Base-by-base conservation (phyloP, 2,113 vertebrate species). In the Mionectes macconnelli region DNA sequence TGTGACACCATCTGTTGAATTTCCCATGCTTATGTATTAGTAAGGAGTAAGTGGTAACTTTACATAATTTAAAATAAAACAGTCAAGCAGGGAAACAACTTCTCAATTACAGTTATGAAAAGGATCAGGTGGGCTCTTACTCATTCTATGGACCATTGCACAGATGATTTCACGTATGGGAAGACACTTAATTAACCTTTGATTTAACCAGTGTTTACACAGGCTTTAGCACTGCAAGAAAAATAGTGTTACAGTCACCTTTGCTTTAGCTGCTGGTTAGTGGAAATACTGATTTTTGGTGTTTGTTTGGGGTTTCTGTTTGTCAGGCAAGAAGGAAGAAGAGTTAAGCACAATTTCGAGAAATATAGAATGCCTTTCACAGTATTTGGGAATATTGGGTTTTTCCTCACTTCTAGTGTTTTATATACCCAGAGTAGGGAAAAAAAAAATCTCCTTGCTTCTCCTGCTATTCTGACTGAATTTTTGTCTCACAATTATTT, bases 1-100 rank as follows among this genome's bases (percentile, higher is more conserved):
- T 68, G n/a, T 39, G 56, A 77, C 68, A 96, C 82, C 94, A 94
- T 92, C 93, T 96, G 94, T 47, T 93, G 92, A 87, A 86, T 95
- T 95, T 95, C 68, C 23, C 73, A 90, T 75, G n/a, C 52, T 89
- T 16, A 3, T 81, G 31, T 56, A 70, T 56, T 52, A 70, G 64
- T 55, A 72, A 90, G 40, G 49, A 87, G 22, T 68, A 92, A 96
- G 57, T 19, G 24, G 60, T 33, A 94, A n/a, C 45, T 86, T 89
- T 66, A 66, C 33, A 50, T 87, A 89, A 91, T 88, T 76, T 88
- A 67, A 93, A 83, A 89, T 72, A 49, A 93, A 93, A 47, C 14
- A 63, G 40, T 74, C 35, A 86, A 72, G 67, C 5, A 9, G 7
- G 35, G 16, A 67, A 96, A 86, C 17, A 84, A 15, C 17, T 92